phyloP scores from a whole-genome alignment of 2,888 invertebrate species.

The Biston betularia region DNA sequence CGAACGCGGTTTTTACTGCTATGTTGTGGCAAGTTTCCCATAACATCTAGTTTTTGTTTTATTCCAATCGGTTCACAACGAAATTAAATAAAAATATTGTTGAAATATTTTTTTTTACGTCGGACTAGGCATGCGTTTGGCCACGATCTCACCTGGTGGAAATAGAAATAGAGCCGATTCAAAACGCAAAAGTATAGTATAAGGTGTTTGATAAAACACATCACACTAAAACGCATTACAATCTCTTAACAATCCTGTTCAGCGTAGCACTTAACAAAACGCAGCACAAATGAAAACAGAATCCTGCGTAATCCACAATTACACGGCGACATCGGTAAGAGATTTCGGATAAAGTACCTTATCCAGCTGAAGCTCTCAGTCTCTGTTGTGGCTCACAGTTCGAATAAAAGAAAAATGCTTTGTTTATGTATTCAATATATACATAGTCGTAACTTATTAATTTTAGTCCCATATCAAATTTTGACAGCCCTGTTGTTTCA shows the following conservation, averaged over 20 bases:
- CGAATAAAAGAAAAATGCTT: not conserved
- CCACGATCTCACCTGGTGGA: too few relatives aligned
- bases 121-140: too few relatives aligned
- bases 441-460: not conserved
- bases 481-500: too few relatives aligned
- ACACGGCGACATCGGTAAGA: conserved; percentile 80
- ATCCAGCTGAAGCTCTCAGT: conserved; percentile 56
- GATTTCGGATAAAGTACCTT: conserved; percentile 80
- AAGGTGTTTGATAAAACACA: not conserved
- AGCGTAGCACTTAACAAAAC: conserved; percentile 43
- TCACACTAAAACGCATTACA: conserved; percentile 14
- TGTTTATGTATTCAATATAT: not conserved
- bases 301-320: conserved; percentile 80
- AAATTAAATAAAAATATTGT: too few relatives aligned
- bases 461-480: not conserved
- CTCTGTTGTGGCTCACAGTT: conserved; percentile 21
- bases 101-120: too few relatives aligned
- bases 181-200: too few relatives aligned
- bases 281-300: conserved; percentile 76
- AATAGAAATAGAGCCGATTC: too few relatives aligned
- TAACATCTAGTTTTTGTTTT: too few relatives aligned
- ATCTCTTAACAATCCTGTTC: conserved; percentile 15
- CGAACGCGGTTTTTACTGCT: too few relatives aligned
- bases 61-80: too few relatives aligned
- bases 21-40: too few relatives aligned